phyloP scores from a whole-genome alignment of 2,113 vertebrate genomes.

The Neolamprologus sp. region DNA sequence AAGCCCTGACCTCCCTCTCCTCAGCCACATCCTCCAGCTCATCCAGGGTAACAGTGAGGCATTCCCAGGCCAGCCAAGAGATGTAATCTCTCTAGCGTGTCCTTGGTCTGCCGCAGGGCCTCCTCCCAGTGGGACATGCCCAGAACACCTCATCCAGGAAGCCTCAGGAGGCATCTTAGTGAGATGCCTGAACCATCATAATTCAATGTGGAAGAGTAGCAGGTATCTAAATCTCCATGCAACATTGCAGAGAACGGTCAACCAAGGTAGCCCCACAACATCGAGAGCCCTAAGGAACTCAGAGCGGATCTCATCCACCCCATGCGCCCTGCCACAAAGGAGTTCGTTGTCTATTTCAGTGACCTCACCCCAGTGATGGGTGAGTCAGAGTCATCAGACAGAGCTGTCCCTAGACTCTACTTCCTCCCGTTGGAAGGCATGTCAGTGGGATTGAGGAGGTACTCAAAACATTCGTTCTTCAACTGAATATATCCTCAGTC shows the following conservation, averaged over 20 bases:
- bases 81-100: neutral
- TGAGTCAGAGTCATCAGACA: neutral
- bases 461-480: neutral
- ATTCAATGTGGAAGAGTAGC: neutral
- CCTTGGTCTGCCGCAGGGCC: neutral
- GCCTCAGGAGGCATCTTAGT: neutral
- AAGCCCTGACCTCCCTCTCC: neutral
- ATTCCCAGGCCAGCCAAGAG: neutral
- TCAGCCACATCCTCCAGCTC: neutral
- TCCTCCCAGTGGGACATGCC: neutral
- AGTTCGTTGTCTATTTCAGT: neutral
- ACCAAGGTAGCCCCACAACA: neutral
- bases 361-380: neutral
- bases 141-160: neutral
- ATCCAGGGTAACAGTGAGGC: neutral
- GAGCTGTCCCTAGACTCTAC: neutral
- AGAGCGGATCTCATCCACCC: neutral
- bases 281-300: neutral
- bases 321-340: neutral
- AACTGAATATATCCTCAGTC: neutral
- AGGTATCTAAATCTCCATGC: neutral
- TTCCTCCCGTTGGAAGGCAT: neutral
- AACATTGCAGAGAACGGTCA: neutral
- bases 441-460: neutral
- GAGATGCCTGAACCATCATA: neutral